phyloP scores from a whole-genome alignment of 2,797 vertebrate species.

The Lithobates sylvaticus region DNA sequence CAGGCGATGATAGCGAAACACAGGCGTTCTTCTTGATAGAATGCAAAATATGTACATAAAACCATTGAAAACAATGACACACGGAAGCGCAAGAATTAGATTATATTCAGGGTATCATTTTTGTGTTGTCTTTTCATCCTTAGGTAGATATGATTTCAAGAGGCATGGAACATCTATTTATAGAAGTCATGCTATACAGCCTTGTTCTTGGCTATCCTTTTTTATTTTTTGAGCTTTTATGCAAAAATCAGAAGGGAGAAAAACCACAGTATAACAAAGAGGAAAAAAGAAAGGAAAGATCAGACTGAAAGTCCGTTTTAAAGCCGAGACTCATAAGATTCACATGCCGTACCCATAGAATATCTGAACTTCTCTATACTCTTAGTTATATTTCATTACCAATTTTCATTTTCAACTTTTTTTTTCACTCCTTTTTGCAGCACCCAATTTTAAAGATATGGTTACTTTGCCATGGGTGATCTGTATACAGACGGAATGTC shows the following conservation, averaged over 20 bases:
- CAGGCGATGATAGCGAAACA: slow-evolving; percentile 60
- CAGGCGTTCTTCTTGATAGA: slow-evolving; percentile 22
- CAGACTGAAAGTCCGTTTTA: background rate
- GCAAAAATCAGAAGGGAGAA: background rate
- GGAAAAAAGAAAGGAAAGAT: background rate
- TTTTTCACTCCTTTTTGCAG: no score
- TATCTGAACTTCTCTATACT: background rate
- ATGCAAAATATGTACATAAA: slow-evolving; percentile 40
- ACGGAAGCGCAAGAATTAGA: background rate
- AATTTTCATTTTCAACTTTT: background rate
- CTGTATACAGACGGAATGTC: no score
- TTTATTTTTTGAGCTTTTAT: background rate
- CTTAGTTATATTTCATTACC: background rate
- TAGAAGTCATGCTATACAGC: background rate
- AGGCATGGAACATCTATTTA: background rate
- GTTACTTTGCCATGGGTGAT: no score
- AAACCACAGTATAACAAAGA: background rate
- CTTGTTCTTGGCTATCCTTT: background rate
- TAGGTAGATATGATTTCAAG: background rate
- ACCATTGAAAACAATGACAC: slow-evolving; percentile 32
- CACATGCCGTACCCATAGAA: background rate
- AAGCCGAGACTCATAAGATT: background rate
- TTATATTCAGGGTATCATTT: slow-evolving; percentile 1
- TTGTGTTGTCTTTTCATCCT: slow-evolving; percentile 7
- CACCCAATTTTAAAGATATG: no score